Base-by-base conservation (phyloP, 2,797 vertebrate genomes). In the Pseudomugil gertrudae region DNA sequence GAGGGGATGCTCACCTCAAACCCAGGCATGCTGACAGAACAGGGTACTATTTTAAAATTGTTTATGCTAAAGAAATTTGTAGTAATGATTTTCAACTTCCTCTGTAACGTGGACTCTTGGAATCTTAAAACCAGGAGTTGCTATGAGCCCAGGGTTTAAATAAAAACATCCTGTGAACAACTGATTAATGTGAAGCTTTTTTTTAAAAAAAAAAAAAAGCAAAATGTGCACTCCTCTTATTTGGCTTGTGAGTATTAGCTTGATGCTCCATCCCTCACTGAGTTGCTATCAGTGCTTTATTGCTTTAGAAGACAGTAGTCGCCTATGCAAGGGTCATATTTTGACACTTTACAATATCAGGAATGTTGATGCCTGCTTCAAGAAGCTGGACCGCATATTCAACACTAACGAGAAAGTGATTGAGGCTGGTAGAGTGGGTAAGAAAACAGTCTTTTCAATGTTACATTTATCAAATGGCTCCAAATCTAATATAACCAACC, bases 261-360 rank as follows among this genome's bases (percentile, higher is more conserved):
- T 79, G 60, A 55, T 87, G 56, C 57, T 85, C 9, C 24, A 43
- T 50, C 43, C 58, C 17, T 76, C 73, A 70, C 73, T 75, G 0
- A 61, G 83, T 82, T 95, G 94, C 80, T 93, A 81, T 38, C 55
- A 80, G 24, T 95, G 94, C 74, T 90, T 94, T 5, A 63, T 92
- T 4, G 53, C 74, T 2, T 1, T 58, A 26, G 0, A 57, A 0
- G 78, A 83, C 56, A 86, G 80, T 38, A 0, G 17, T 7, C 74
- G 63, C 5, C 70, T 94, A 57, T 95, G 93, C 27, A 75, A 38
- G 85, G 88, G 92, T 63, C 66, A 90, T 68, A 9, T 88, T 57
- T 15, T 82, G 52, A 78, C 68, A 1, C 0, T 79, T 10, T 0
- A 74, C 54, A 69, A 85, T 1, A 10, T 90, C 24, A 79, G 68